Percentiles rank a stretch among this genome's conserved stretches.
Conservation (phyloP, 2,888 invertebrate species). For the Drosophila niveifrons region DNA sequence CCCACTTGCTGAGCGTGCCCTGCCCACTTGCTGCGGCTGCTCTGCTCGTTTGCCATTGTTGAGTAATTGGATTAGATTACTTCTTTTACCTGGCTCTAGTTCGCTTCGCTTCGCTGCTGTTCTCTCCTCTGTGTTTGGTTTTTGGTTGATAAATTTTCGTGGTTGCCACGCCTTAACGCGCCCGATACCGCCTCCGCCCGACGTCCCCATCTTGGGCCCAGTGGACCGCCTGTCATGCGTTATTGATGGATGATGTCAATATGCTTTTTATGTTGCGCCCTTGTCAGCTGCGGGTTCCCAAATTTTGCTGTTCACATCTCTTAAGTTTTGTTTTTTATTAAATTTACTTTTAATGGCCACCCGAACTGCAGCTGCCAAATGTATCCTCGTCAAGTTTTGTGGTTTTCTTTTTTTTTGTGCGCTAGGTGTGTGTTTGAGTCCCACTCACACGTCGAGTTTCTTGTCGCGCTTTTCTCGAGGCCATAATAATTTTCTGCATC, state of each 20-base stretch:
- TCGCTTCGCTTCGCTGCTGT: constrained; percentile 5
- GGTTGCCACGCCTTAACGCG: constrained; percentile 39
- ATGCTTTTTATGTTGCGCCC: constrained; percentile 54
- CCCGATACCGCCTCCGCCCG: background rate
- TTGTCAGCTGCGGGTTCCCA: constrained; percentile 36
- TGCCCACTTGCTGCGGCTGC: constrained; percentile 19
- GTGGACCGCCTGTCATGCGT: constrained; percentile 62
- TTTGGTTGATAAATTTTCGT: constrained; percentile 60
- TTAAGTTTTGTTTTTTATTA: constrained; percentile 54
- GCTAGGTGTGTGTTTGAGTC: constrained; percentile 17
- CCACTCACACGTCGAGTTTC: background rate
- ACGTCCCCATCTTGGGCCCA: background rate
- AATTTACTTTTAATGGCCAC: constrained; percentile 71
- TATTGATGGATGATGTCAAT: constrained; percentile 78
- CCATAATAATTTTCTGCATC: constrained; percentile 74
- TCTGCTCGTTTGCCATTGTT: constrained; percentile 78
- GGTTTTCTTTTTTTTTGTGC: background rate
- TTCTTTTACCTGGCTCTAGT: constrained; percentile 47
- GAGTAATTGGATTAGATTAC: constrained; percentile 83
- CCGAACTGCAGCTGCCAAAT: constrained; percentile 37
- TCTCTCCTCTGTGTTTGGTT: constrained; percentile 1
- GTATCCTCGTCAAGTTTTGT: constrained; percentile 20
- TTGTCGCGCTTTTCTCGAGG: constrained; percentile 8
- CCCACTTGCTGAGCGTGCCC: constrained; percentile 15
- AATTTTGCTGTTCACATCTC: constrained; percentile 13